Evolutionary conservation across 2,888 invertebrate species (phyloP), one percentile per base, ranked within the genome.

Genomic region (Lasioglossum morio): DNA sequence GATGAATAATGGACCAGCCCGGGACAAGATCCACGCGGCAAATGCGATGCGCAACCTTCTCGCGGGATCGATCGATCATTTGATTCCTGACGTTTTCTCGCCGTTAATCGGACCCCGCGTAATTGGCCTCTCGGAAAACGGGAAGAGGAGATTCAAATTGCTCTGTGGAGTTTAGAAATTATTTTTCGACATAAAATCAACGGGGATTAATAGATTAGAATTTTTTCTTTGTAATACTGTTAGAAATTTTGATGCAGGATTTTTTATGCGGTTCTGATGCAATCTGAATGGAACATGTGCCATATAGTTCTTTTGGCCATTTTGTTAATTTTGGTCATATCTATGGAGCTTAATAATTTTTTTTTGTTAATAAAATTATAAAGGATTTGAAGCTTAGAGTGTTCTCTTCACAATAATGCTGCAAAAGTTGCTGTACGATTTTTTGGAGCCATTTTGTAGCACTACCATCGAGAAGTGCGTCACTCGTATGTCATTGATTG

Each of bases 1-100:
- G 60, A 79, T 79, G 85, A 81, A 81, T 81, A 81, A 81, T 73
- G 70, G 46, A 40, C 70, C 27, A 27, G 60, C 14, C 14, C 27
- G 4, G 60, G 4, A 27, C 60, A 12, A n/a, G 57, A n/a, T 57
- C 57, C 23, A 12, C 57, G 23, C 3, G 57, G 3, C 19, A 48
- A 48, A 48, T n/a, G 57, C n/a, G 27, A n/a, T 14, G 12, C 57
- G n/a, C 10, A 12, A 12, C 12, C n/a, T 27, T 57, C n/a, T 57
- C 57, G 14, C 60, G 60, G 60, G 60, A 60, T 27, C 60, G 12
- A 60, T 60, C 60, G 60, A 60, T 60, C 60, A 27, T 14, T 12
- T 3, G 60, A 27, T 60, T 14, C 14, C 2, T 12, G 12, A 27
- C n/a, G 27, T 14, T 27, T 27, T 12, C 60, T 27, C 60, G 1